phyloP scores from a whole-genome alignment of 64 coral and sea anemone genomes.

The Dendrophyllia cribrosa region DNA sequence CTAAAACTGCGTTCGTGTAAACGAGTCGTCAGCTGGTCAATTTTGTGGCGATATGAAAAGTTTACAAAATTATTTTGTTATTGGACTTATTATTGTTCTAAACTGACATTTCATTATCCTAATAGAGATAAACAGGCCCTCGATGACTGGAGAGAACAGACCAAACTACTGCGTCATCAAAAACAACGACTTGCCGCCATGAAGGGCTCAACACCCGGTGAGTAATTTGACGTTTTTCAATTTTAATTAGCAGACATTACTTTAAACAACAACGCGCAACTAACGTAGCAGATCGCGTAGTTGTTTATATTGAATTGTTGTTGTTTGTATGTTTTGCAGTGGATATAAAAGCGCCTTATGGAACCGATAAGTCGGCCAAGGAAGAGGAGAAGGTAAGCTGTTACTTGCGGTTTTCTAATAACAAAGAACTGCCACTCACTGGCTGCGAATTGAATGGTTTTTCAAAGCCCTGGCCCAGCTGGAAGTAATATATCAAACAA shows the following conservation, averaged over 20 bases:
- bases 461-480: too few species aligned
- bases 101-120: not conserved
- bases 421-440: too few species aligned
- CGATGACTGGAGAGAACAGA: constrained; percentile 86
- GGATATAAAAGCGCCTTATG: constrained; percentile 80
- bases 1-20: too few species aligned
- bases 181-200: constrained; percentile 82
- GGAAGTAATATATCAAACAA: too few species aligned
- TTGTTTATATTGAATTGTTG: not conserved
- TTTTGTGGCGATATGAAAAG: too few species aligned
- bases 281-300: not conserved
- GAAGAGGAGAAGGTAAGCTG: constrained; percentile 68
- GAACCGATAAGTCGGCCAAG: constrained; percentile 76
- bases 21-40: too few species aligned
- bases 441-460: too few species aligned
- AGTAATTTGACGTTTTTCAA: not conserved
- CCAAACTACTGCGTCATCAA: constrained; percentile 75
- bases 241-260: not conserved
- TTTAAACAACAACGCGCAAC: too few species aligned
- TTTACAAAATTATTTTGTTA: too few species aligned
- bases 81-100: not conserved
- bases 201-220: constrained; percentile 69
- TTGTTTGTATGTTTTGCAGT: constrained; percentile 28
- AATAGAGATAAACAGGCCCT: constrained; percentile 88
- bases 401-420: not conserved